A percentile compares a stretch with the other conserved stretches of the same genome.
These are phyloP conservation scores for Diabrotica virgifera DNA, from an alignment of 1,140 invertebrate species.

Conservation along the genomic window DNA sequence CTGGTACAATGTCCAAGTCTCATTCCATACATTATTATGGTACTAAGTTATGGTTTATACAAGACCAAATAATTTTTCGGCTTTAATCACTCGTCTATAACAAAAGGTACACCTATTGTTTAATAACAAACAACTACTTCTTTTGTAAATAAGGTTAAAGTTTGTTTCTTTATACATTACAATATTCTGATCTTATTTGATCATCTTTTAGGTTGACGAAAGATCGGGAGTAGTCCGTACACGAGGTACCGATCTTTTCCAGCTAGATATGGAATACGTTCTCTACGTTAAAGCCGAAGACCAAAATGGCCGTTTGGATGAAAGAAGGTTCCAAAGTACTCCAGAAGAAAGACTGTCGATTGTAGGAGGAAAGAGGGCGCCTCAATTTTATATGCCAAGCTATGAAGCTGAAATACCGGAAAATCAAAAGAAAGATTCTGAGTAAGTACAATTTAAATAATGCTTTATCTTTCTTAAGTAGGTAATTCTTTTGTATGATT, in stretches of 20 bases:
- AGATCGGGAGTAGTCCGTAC: slow-evolving; percentile 90
- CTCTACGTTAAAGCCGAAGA: slow-evolving; percentile 95
- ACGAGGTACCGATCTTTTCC: slow-evolving; percentile 84
- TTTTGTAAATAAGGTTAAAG: too few relatives aligned
- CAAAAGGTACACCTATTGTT: too few relatives aligned
- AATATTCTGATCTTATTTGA: background rate
- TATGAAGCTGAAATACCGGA: slow-evolving; percentile 94
- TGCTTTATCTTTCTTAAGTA: too few relatives aligned
- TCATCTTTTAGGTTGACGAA: slow-evolving; percentile 37
- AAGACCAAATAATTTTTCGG: too few relatives aligned
- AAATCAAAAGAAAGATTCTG: slow-evolving; percentile 93
- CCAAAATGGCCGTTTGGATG: slow-evolving; percentile 87
- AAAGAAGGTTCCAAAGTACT: slow-evolving; percentile 84
- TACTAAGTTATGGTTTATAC: too few relatives aligned
- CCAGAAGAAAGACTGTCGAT: slow-evolving; percentile 88
- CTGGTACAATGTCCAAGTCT: too few relatives aligned
- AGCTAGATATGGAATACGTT: slow-evolving; percentile 94
- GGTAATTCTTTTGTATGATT: too few relatives aligned
- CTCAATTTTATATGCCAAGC: slow-evolving; percentile 90
- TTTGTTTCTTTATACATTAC: too few relatives aligned
- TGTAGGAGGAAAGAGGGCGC: slow-evolving; percentile 88
- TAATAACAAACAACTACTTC: too few relatives aligned
- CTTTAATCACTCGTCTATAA: too few relatives aligned
- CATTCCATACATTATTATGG: too few relatives aligned
- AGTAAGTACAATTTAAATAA: slow-evolving; percentile 62